phyloP scores from a whole-genome alignment of 2,113 vertebrate species.

The Himantopus leucocephalus region DNA sequence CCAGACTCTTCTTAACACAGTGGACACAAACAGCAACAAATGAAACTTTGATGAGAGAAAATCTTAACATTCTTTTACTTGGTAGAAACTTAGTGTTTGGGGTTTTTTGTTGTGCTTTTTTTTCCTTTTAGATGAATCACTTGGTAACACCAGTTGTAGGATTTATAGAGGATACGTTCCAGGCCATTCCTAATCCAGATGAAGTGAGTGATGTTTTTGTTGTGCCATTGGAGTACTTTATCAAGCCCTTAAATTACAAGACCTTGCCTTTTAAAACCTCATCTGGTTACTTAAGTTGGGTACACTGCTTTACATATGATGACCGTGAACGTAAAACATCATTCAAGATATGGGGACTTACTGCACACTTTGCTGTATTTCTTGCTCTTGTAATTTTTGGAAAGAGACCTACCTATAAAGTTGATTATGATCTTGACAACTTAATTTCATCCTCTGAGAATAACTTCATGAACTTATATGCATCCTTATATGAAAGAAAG shows the following conservation, averaged over 20 bases:
- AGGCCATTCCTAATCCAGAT: slow-evolving; percentile 79
- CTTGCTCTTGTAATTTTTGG: slow-evolving; percentile 77
- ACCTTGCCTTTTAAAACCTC: background rate
- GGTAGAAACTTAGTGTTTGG: background rate
- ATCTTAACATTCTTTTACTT: background rate
- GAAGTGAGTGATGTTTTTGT: slow-evolving; percentile 90
- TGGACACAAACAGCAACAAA: background rate
- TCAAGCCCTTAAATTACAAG: slow-evolving; percentile 69
- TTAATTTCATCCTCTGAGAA: slow-evolving; percentile 62
- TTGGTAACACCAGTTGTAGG: slow-evolving; percentile 88
- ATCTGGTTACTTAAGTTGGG: background rate
- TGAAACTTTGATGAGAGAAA: background rate
- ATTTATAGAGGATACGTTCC: slow-evolving; percentile 85
- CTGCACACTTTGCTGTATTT: slow-evolving; percentile 79
- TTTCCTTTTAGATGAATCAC: slow-evolving; percentile 70
- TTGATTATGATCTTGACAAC: slow-evolving; percentile 76
- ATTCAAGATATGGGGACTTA: slow-evolving; percentile 87
- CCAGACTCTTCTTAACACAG: background rate
- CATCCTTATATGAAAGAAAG: background rate
- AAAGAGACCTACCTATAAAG: slow-evolving; percentile 78
- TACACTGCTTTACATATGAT: slow-evolving; percentile 80
- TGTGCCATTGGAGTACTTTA: slow-evolving; percentile 86
- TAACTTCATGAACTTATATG: slow-evolving; percentile 2
- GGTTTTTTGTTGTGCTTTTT: background rate
- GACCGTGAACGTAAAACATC: slow-evolving; percentile 65